phyloP scores from a whole-genome alignment of 1,140 invertebrate species.

The Anoplolepis gracilipes region DNA sequence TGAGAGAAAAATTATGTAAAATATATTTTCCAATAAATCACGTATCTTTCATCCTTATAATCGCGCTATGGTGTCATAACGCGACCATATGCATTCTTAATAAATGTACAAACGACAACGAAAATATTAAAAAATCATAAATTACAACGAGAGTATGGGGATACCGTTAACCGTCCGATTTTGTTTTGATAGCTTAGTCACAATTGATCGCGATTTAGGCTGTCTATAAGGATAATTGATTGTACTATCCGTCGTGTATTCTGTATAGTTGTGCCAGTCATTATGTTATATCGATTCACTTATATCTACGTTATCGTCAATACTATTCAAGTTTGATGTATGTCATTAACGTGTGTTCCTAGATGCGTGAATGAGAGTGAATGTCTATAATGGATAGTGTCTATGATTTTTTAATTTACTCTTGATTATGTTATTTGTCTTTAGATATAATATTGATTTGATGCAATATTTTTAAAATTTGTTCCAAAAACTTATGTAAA shows the following conservation, averaged over 20 bases:
- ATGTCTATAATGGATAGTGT: not conserved
- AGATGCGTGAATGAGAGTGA: not conserved
- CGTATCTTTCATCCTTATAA: not conserved
- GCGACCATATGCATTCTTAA: not conserved
- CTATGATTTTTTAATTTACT: not conserved
- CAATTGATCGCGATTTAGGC: not conserved
- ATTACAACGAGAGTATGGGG: slow-evolving; percentile 19
- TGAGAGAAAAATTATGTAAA: not conserved
- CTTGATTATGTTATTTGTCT: not conserved
- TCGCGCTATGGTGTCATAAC: not conserved
- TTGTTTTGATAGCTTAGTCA: slow-evolving; percentile 14
- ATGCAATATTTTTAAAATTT: not conserved
- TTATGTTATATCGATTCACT: slow-evolving; percentile 7
- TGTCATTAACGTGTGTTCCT: not conserved
- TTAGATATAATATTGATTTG: not conserved
- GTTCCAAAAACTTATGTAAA: not conserved
- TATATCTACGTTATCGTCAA: slow-evolving; percentile 39
- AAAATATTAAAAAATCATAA: slow-evolving; percentile 4
- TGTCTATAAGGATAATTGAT: slow-evolving; percentile 28
- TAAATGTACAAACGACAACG: too few relatives aligned
- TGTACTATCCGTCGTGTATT: not conserved
- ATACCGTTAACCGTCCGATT: slow-evolving; percentile 21
- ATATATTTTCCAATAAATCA: not conserved
- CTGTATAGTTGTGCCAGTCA: not conserved
- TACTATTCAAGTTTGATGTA: not conserved